Percentiles rank a stretch among this genome's conserved stretches.
Conservation (phyloP, 2,113 vertebrate genomes). For the Sander vitreus region DNA sequence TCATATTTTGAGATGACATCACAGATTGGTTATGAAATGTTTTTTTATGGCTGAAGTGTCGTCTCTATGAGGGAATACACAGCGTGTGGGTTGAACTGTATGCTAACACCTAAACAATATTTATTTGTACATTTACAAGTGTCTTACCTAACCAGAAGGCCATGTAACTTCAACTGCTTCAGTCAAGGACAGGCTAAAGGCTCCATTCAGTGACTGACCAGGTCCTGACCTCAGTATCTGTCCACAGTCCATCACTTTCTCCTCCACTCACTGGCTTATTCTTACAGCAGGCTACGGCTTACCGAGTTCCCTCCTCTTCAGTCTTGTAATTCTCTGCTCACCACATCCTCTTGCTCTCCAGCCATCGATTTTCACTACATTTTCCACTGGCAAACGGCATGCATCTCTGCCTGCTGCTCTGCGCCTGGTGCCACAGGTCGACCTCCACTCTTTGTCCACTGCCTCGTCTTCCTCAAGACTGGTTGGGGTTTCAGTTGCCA, state of each 20-base stretch:
- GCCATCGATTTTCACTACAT: conserved; percentile 52
- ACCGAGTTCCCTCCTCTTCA: conserved; percentile 10
- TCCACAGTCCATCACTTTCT: conserved; percentile 38
- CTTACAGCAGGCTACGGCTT: conserved; percentile 9
- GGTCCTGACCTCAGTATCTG: conserved; percentile 41
- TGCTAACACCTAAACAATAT: conserved; percentile 1
- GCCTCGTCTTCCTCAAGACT: conserved; percentile 18
- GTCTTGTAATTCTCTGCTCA: conserved; percentile 51
- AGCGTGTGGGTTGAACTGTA: conserved; percentile 17
- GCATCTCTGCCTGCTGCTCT: conserved; percentile 18
- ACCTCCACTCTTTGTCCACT: conserved; percentile 24
- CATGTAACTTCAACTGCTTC: conserved; percentile 24
- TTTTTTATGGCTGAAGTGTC: conserved; percentile 2
- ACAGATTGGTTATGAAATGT: conserved; percentile 15
- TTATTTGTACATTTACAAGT: conserved; percentile 22
- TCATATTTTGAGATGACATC: conserved; percentile 20
- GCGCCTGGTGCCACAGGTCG: conserved; percentile 59
- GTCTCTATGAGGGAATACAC: conserved; percentile 6
- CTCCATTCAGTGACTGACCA: conserved; percentile 45
- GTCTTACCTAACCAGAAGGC: conserved; percentile 58
- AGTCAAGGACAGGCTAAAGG: conserved; percentile 17
- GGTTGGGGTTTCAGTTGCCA: conserved; percentile 36
- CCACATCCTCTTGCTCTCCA: conserved; percentile 52
- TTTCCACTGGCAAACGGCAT: conserved; percentile 28
- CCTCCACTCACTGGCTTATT: conserved; percentile 14